phyloP scores from a whole-genome alignment of 2,888 invertebrate genomes.

The Thyatira batis region DNA sequence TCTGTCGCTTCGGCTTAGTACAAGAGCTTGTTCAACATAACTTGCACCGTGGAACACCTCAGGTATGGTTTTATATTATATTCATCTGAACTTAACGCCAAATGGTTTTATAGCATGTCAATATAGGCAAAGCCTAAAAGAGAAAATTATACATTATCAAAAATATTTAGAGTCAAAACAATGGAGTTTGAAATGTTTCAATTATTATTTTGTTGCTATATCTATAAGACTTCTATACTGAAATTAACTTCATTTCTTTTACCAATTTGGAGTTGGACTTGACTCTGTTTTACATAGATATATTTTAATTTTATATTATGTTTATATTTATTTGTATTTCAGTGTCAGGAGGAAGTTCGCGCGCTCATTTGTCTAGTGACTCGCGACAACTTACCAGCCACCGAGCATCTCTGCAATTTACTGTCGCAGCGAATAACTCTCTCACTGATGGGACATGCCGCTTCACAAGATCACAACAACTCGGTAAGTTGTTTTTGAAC shows the following conservation, averaged over 20 bases:
- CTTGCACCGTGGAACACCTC: constrained; percentile 91
- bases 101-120: no score
- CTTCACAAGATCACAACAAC: constrained; percentile 81
- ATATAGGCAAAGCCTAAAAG: no score
- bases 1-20: constrained; percentile 93
- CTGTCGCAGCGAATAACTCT: constrained; percentile 93
- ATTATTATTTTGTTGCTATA: no score
- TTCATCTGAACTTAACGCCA: no score
- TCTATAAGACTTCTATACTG: no score
- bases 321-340: constrained; percentile 17
- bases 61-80: constrained; percentile 61
- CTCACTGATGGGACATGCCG: constrained; percentile 89
- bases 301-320: not conserved
- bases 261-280: no score
- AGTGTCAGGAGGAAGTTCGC: constrained; percentile 94
- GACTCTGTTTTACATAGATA: no score
- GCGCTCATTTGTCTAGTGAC: constrained; percentile 94
- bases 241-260: no score
- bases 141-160: no score
- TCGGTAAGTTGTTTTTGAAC: constrained; percentile 51
- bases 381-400: constrained; percentile 91
- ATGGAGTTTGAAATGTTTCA: no score
- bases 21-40: constrained; percentile 95
- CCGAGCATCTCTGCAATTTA: constrained; percentile 91
- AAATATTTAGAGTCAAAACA: no score